Evolutionary conservation across 2,797 vertebrate species (phyloP).

Genomic region (Ptychadena robeensis): DNA sequence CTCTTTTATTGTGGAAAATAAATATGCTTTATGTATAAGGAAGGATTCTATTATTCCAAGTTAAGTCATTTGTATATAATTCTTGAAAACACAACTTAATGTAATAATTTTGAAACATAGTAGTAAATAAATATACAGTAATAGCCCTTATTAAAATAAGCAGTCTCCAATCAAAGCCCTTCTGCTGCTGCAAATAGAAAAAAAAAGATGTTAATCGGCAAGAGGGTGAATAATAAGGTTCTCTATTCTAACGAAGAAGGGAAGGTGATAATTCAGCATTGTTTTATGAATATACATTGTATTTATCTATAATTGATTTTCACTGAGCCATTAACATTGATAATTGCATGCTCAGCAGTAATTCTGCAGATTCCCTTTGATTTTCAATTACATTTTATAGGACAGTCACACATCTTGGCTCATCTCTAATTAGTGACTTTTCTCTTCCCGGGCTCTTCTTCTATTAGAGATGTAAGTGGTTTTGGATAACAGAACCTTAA

Average conservation of each 20-base stretch:
- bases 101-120: background rate
- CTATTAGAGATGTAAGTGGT: slow-evolving; percentile 19
- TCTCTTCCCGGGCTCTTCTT: slow-evolving; percentile 14
- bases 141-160: background rate
- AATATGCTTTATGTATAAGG: no score
- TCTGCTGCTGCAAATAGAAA: background rate
- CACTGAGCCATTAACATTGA: slow-evolving; percentile 61
- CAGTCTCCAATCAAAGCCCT: background rate
- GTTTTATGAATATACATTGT: slow-evolving; percentile 55
- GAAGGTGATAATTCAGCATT: slow-evolving; percentile 25
- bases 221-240: slow-evolving; percentile 15
- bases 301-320: slow-evolving; percentile 63
- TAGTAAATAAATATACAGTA: background rate
- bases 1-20: no score
- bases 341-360: slow-evolving; percentile 59
- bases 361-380: slow-evolving; percentile 57
- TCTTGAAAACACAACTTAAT: background rate
- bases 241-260: slow-evolving; percentile 27
- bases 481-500: slow-evolving; percentile 2
- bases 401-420: slow-evolving; percentile 55
- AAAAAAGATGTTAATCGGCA: background rate
- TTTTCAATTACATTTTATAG: slow-evolving; percentile 62
- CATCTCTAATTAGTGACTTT: slow-evolving; percentile 56
- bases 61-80: background rate
- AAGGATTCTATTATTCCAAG: background rate